A percentile compares a stretch with the other conserved stretches of the same genome.
Evolutionary conservation across 1,140 invertebrate species (phyloP).

Genomic region (Dryas iulia): DNA sequence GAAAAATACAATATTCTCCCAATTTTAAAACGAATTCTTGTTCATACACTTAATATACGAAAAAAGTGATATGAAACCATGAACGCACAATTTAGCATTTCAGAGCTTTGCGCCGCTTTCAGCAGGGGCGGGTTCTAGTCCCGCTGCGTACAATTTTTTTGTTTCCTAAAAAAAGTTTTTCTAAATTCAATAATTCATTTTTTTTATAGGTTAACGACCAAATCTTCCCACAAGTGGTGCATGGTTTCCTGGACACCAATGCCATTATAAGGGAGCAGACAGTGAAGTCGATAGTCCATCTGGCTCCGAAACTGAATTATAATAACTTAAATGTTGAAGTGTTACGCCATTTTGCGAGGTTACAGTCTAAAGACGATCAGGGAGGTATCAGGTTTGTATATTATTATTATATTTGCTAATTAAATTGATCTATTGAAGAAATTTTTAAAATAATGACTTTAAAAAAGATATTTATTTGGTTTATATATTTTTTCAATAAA

Average conservation of each 20-base stretch:
- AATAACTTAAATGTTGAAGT: constrained; percentile 99
- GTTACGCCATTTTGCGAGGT: constrained; percentile 95
- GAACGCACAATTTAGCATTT: too few species aligned
- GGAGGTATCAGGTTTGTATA: constrained; percentile 83
- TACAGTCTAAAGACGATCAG: constrained; percentile 97
- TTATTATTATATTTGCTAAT: neutral
- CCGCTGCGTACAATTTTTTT: too few species aligned
- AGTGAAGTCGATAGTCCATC: constrained; percentile 97
- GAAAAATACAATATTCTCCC: too few species aligned
- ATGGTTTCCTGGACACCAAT: constrained; percentile 98
- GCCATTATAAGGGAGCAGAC: constrained; percentile 97
- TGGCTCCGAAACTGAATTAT: constrained; percentile 98
- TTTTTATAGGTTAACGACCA: constrained; percentile 89
- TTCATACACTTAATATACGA: too few species aligned
- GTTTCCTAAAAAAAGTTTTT: too few species aligned
- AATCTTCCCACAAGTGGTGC: constrained; percentile 94
- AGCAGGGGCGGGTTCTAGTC: too few species aligned
- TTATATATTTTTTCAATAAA: too few species aligned
- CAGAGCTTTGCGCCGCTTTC: too few species aligned
- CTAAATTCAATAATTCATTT: neutral
- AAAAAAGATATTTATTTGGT: too few species aligned
- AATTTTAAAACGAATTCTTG: too few species aligned
- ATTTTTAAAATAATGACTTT: too few species aligned
- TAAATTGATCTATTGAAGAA: neutral
- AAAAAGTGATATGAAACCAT: too few species aligned